Evolutionary conservation across 1,140 invertebrate genomes (phyloP).

Genomic region (Ceratitis capitata): DNA sequence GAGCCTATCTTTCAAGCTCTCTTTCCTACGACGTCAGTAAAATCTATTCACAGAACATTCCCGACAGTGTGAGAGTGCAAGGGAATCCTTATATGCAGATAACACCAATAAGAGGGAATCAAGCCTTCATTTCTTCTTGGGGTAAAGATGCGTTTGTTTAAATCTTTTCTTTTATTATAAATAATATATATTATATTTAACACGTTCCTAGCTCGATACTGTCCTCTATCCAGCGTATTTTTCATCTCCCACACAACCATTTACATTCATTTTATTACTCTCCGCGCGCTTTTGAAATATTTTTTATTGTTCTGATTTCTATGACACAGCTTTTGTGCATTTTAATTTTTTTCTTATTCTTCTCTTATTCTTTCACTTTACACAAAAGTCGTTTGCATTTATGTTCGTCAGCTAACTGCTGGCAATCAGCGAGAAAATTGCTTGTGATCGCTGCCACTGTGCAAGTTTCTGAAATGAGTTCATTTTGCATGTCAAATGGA

Average conservation of each 20-base stretch:
- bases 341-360: background rate
- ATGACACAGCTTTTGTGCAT: background rate
- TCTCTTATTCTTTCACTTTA: background rate
- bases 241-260: background rate
- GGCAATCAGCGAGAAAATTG: constrained; percentile 3
- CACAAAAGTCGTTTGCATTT: background rate
- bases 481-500: background rate
- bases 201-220: no score
- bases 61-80: no score
- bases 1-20: no score
- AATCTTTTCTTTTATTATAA: no score
- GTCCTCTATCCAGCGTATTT: background rate
- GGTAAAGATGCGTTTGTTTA: no score
- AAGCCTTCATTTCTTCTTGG: no score
- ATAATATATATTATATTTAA: no score
- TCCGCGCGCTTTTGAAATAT: background rate
- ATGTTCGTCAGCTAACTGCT: background rate
- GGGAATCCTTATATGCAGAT: no score
- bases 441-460: background rate
- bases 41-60: no score
- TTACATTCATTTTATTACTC: background rate
- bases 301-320: background rate
- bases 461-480: background rate
- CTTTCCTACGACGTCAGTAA: no score
- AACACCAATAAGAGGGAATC: no score